phyloP scores from a whole-genome alignment of 2,113 vertebrate species.

The Empidonax alnorum region DNA sequence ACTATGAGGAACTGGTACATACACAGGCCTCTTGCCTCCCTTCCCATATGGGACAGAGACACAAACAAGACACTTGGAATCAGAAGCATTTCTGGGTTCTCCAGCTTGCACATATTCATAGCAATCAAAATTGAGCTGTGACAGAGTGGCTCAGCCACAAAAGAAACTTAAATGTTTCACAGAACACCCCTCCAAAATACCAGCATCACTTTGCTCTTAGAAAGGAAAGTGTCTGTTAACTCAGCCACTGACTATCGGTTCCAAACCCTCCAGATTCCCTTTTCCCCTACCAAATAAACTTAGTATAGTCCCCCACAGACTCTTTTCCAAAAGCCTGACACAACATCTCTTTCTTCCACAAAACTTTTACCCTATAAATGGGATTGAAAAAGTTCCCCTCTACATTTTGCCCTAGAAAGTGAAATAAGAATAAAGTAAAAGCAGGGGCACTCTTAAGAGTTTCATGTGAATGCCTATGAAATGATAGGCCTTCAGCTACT shows the following conservation, averaged over 20 bases:
- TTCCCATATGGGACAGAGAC: background rate
- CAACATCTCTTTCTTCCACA: background rate
- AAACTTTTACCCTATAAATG: background rate
- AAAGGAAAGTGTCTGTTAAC: background rate
- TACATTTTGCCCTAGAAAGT: background rate
- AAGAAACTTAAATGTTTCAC: background rate
- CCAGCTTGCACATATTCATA: background rate
- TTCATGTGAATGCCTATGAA: background rate
- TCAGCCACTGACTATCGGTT: background rate
- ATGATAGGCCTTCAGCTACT: background rate
- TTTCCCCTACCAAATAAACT: background rate
- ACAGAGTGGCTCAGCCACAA: rapidly evolving
- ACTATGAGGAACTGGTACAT: background rate
- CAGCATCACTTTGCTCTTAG: background rate
- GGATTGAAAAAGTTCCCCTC: background rate
- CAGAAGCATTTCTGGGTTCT: background rate
- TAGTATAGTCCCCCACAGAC: background rate
- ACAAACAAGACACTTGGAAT: background rate
- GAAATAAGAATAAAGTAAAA: background rate
- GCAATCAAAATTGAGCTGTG: background rate
- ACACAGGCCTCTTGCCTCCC: background rate
- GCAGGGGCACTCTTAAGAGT: background rate
- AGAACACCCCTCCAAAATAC: background rate
- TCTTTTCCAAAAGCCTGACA: background rate
- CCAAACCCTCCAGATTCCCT: background rate